phyloP scores from a whole-genome alignment of 1,140 invertebrate species.

The Heliconius hermathena region DNA sequence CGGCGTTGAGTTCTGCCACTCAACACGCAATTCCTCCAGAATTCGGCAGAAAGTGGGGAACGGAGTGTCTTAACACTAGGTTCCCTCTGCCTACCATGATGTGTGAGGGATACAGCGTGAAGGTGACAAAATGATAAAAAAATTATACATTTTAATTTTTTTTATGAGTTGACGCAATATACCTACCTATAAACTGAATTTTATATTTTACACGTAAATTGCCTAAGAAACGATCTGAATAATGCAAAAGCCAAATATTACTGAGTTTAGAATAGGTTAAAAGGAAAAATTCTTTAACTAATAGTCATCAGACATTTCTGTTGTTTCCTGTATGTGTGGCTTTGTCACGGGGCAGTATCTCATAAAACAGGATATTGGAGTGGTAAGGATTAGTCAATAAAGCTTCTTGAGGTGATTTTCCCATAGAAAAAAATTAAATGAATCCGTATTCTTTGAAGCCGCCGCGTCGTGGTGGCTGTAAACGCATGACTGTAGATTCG shows the following conservation, averaged over 20 bases:
- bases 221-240: not conserved
- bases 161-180: not conserved
- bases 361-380: not conserved
- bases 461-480: no score
- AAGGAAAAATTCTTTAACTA: not conserved
- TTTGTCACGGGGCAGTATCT: not conserved
- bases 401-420: not conserved
- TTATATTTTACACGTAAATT: conserved; percentile 7
- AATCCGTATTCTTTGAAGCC: no score
- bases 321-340: not conserved
- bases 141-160: not conserved
- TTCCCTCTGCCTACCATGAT: no score
- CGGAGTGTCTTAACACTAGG: no score
- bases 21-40: no score
- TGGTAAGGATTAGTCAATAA: not conserved
- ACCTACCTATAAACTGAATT: not conserved
- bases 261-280: not conserved
- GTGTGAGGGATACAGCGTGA: no score
- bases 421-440: no score
- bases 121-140: no score
- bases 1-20: no score
- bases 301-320: not conserved
- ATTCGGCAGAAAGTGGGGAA: no score
- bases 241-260: conserved; percentile 1
- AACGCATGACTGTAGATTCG: no score